These are phyloP conservation scores for Labia minor DNA, from an alignment of 2,888 invertebrate species.

Conservation along the genomic window DNA sequence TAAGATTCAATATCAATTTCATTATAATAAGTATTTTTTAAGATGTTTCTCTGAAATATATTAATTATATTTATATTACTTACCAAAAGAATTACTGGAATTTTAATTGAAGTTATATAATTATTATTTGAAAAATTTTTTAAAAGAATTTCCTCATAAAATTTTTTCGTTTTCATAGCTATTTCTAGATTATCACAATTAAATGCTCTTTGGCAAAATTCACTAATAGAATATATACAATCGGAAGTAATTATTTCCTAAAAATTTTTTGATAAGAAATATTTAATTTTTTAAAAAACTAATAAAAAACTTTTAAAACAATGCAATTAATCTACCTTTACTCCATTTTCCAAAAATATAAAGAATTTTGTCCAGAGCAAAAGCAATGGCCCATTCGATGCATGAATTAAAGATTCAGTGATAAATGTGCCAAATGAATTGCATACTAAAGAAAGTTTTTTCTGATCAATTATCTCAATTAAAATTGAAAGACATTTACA, in stretches of 20 bases:
- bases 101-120: not conserved
- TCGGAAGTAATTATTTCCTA: no score
- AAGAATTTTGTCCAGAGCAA: not conserved
- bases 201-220: not conserved
- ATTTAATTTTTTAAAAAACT: no score
- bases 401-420: not conserved
- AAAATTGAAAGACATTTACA: not conserved
- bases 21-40: no score
- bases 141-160: not conserved
- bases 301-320: no score
- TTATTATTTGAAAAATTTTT: not conserved
- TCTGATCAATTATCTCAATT: not conserved
- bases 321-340: not conserved
- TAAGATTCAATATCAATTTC: no score
- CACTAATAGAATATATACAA: not conserved
- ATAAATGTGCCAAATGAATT: not conserved
- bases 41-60: no score
- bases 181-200: not conserved
- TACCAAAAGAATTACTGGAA: no score
- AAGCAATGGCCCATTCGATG: not conserved
- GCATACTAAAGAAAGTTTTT: not conserved
- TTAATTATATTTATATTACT: no score
- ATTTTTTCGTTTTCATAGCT: not conserved
- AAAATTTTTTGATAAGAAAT: no score
- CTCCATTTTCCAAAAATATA: not conserved